A percentile compares a stretch with the other conserved stretches of the same genome.
phyloP scores from a whole-genome alignment of 1,140 invertebrate species.

The Helicoverpa armigera region DNA sequence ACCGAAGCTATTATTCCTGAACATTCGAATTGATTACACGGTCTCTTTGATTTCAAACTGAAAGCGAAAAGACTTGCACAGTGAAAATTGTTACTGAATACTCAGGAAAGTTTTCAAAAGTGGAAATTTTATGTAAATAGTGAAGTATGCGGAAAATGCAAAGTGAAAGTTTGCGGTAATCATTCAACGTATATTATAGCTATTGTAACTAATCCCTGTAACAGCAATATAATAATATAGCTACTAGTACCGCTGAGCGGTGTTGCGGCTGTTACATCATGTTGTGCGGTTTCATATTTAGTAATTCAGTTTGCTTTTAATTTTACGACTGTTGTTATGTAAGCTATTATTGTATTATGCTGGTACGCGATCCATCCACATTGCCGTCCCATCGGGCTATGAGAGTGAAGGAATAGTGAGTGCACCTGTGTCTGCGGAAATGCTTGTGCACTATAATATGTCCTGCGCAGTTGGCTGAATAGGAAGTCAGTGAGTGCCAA shows the following conservation, averaged over 20 bases:
- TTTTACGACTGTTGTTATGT: slow-evolving; percentile 13
- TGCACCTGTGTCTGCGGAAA: too few relatives aligned
- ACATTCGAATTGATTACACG: slow-evolving; percentile 15
- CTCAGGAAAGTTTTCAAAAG: slow-evolving; percentile 34
- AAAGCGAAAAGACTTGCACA: slow-evolving; percentile 34
- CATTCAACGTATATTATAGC: slow-evolving; percentile 10
- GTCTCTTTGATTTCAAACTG: slow-evolving; percentile 22
- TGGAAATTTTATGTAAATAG: slow-evolving; percentile 40
- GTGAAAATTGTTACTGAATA: slow-evolving; percentile 32
- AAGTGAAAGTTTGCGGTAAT: slow-evolving; percentile 42
- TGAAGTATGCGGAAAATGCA: slow-evolving; percentile 32
- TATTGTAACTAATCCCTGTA: slow-evolving; percentile 31
- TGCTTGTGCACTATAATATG: too few relatives aligned
- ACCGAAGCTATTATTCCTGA: slow-evolving; percentile 22
- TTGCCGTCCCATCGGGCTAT: too few relatives aligned
- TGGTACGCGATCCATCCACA: too few relatives aligned
- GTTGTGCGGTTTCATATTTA: slow-evolving; percentile 24
- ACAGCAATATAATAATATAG: background rate
- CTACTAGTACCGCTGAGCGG: slow-evolving; percentile 1
- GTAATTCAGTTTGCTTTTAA: slow-evolving; percentile 26
- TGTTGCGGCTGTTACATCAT: slow-evolving; percentile 36
- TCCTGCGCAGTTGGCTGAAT: too few relatives aligned
- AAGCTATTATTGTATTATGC: background rate
- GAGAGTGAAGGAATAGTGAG: too few relatives aligned
- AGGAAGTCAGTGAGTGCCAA: too few relatives aligned